A percentile compares a stretch with the other conserved stretches of the same genome.
Evolutionary conservation across 2,797 vertebrate genomes (phyloP).

Genomic region (Characodon lateralis): DNA sequence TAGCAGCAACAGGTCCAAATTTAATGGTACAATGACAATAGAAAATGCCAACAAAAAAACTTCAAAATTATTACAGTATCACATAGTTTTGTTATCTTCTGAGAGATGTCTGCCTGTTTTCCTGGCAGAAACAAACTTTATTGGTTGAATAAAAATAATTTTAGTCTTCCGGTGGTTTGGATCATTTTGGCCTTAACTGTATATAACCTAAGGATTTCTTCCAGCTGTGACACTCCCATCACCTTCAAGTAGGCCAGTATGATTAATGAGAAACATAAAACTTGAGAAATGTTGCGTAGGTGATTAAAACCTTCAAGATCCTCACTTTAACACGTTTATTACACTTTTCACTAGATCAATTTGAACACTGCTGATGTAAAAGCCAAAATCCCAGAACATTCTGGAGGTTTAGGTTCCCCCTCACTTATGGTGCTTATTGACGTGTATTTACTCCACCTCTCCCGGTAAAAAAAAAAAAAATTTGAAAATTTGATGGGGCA

Average conservation of each 20-base stretch:
- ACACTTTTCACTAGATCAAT: slow-evolving; percentile 8
- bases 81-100: not conserved
- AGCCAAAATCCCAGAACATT: slow-evolving; percentile 25
- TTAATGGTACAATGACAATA: not conserved
- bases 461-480: not conserved
- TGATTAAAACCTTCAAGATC: not conserved
- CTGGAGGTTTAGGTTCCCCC: slow-evolving; percentile 36
- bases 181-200: not conserved
- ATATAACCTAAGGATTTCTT: not conserved
- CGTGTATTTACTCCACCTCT: not conserved
- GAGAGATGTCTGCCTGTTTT: not conserved
- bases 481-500: slow-evolving; percentile 49
- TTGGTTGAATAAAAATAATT: not conserved
- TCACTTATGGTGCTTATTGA: not conserved
- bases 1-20: not conserved
- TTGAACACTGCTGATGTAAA: slow-evolving; percentile 38
- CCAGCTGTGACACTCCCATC: not conserved
- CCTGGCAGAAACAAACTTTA: not conserved
- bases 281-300: not conserved
- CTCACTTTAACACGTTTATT: slow-evolving; percentile 1
- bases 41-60: not conserved
- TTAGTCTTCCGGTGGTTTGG: not conserved
- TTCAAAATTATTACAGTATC: no score
- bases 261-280: slow-evolving; percentile 2
- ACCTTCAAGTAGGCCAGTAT: not conserved